Evolutionary conservation across 23 tunicate genomes (phyloP), one percentile per base, ranked within the genome.

Genomic region (Styela clava): DNA sequence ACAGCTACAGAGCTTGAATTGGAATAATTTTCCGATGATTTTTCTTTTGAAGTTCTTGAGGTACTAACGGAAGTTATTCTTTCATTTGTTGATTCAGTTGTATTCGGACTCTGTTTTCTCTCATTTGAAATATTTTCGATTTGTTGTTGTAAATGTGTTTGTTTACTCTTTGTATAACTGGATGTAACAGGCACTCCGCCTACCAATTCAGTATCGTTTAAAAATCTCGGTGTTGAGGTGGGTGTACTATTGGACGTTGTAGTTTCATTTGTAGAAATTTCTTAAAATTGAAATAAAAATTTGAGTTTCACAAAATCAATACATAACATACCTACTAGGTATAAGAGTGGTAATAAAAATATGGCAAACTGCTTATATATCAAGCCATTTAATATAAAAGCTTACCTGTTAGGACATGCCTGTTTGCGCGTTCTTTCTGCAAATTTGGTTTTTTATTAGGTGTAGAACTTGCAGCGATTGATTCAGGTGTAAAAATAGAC

Each of bases 381-480:
- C n/a, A n/a, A n/a, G n/a, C n/a, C n/a, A n/a, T n/a, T n/a, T n/a
- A n/a, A n/a, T n/a, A n/a, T n/a, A n/a, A n/a, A n/a, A n/a, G n/a
- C n/a, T n/a, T 44, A 44, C 56, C 56, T 44, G 56, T 5, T 44
- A 44, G 56, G 12, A 44, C 56, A 44, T 44, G 7, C 12, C 56
- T 44, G 56, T 44, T 44, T 44, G 56, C 56, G 56, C 12, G n/a
- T n/a, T n/a, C n/a, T n/a, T n/a, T n/a, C n/a, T n/a, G n/a, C n/a
- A n/a, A n/a, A n/a, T n/a, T n/a, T n/a, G n/a, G n/a, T n/a, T 67
- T 67, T 67, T 67, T 67, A 67, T 67, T 67, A 29, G 71, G 71
- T 18, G 71, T 67, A 18, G 71, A 67, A 67, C 71, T 67, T 16
- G 32, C 30, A 67, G 32, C 71, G 19, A 67, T 67, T 25, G 71